Conservation (phyloP, 2,888 invertebrate genomes). For the Melinaea menophilus region DNA sequence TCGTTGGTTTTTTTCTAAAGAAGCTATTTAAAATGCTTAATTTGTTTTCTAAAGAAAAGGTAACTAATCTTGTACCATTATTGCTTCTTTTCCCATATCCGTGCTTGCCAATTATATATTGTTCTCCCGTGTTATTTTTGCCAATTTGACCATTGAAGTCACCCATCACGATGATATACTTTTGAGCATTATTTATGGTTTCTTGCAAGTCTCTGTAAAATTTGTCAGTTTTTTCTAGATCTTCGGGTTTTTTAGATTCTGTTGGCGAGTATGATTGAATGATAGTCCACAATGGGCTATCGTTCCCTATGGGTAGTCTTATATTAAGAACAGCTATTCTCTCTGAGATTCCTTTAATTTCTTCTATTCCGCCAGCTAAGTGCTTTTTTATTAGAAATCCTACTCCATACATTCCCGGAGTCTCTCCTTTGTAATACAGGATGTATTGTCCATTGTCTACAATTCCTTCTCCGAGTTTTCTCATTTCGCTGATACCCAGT, state of each 20-base stretch:
- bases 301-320: slow-evolving; percentile 11
- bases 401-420: slow-evolving; percentile 12
- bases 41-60: slow-evolving; percentile 30
- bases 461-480: slow-evolving; percentile 18
- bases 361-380: slow-evolving; percentile 22
- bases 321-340: slow-evolving; percentile 29
- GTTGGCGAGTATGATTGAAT: slow-evolving; percentile 33
- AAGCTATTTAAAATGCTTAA: slow-evolving; percentile 14
- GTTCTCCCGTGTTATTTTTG: slow-evolving; percentile 12
- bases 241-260: slow-evolving; percentile 27
- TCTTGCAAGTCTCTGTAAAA: slow-evolving; percentile 16
- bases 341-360: slow-evolving; percentile 32
- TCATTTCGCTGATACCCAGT: slow-evolving; percentile 26
- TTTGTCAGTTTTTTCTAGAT: slow-evolving; percentile 1
- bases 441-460: slow-evolving; percentile 14
- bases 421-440: slow-evolving; percentile 18
- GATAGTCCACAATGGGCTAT: slow-evolving; percentile 24
- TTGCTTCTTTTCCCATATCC: slow-evolving; percentile 30
- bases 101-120: slow-evolving; percentile 23
- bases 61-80: slow-evolving; percentile 27
- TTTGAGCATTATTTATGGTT: slow-evolving; percentile 11
- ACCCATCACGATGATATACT: slow-evolving; percentile 29
- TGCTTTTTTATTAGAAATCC: slow-evolving; percentile 21
- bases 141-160: slow-evolving; percentile 5
- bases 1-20: slow-evolving; percentile 30